Conservation (phyloP, 2,888 invertebrate species). For the Hirtodrosophila confusa region DNA sequence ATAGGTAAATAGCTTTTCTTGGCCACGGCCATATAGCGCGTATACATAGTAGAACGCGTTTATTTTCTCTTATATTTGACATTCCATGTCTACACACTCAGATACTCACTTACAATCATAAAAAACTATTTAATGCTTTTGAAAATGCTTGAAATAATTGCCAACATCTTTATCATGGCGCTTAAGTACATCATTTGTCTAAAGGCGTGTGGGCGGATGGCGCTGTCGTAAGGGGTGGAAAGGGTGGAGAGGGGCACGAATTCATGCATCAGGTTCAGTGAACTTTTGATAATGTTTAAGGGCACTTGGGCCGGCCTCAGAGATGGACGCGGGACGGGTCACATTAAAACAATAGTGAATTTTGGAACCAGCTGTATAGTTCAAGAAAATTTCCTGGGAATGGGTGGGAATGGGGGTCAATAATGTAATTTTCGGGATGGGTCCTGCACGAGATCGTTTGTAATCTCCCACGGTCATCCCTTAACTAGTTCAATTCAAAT, state of each 20-base stretch:
- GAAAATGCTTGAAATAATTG: conserved; percentile 21
- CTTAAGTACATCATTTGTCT: conserved; percentile 41
- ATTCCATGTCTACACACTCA: conserved; percentile 29
- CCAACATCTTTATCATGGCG: conserved; percentile 25
- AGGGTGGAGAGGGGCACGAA: conserved; percentile 1
- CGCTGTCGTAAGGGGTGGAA: not conserved
- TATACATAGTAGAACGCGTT: conserved; percentile 11
- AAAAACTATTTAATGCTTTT: conserved; percentile 34
- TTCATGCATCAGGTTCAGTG: conserved; percentile 46
- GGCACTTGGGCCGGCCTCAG: conserved; percentile 1
- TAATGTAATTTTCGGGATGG: too few species aligned
- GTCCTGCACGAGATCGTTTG: too few species aligned
- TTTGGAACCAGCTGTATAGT: too few species aligned
- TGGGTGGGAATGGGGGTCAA: too few species aligned
- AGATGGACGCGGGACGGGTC: too few species aligned
- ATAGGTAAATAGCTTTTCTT: conserved; percentile 38
- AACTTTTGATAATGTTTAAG: conserved; percentile 24
- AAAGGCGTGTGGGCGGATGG: not conserved
- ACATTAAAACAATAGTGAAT: too few species aligned
- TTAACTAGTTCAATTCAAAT: too few species aligned
- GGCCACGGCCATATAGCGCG: conserved; percentile 52
- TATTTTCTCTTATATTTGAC: conserved; percentile 45
- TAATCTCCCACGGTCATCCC: too few species aligned
- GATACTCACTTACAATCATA: conserved; percentile 19
- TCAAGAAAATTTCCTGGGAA: too few species aligned